A percentile compares a stretch with the other conserved stretches of the same genome.
These are phyloP conservation scores for Phortica magna DNA, from an alignment of 2,888 invertebrate genomes.

Conservation along the genomic window DNA sequence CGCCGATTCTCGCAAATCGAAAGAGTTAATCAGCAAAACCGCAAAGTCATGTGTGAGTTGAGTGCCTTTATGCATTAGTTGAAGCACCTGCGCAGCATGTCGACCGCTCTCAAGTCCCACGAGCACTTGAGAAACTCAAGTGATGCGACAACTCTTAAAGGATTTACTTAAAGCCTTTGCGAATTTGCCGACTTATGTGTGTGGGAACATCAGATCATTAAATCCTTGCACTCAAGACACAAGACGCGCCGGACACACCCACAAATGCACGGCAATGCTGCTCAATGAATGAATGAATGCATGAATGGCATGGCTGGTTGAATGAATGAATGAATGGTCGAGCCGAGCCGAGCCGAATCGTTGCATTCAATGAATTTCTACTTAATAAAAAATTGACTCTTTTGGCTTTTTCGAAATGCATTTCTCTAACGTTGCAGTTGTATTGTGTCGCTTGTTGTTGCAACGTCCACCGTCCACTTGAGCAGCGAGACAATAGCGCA, in stretches of 20 bases:
- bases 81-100: conserved; percentile 59
- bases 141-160: conserved; percentile 62
- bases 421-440: conserved; percentile 14
- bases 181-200: conserved; percentile 58
- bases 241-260: conserved; percentile 16
- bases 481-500: conserved; percentile 23
- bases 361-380: conserved; percentile 26
- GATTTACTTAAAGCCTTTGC: conserved; percentile 64
- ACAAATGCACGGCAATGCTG: neutral
- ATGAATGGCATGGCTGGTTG: conserved; percentile 45
- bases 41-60: conserved; percentile 56
- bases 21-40: conserved; percentile 43
- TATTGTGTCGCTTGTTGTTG: neutral
- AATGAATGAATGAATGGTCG: conserved; percentile 45
- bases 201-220: conserved; percentile 66
- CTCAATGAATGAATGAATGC: conserved; percentile 38
- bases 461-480: conserved; percentile 21
- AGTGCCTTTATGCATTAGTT: conserved; percentile 39
- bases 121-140: conserved; percentile 55
- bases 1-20: conserved; percentile 42
- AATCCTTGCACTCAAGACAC: conserved; percentile 51
- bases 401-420: conserved; percentile 20
- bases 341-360: neutral
- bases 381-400: conserved; percentile 18
- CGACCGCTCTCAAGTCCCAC: conserved; percentile 38